Base-by-base conservation (phyloP, 2,113 vertebrate genomes). In the Coptodon bakossiorum region DNA sequence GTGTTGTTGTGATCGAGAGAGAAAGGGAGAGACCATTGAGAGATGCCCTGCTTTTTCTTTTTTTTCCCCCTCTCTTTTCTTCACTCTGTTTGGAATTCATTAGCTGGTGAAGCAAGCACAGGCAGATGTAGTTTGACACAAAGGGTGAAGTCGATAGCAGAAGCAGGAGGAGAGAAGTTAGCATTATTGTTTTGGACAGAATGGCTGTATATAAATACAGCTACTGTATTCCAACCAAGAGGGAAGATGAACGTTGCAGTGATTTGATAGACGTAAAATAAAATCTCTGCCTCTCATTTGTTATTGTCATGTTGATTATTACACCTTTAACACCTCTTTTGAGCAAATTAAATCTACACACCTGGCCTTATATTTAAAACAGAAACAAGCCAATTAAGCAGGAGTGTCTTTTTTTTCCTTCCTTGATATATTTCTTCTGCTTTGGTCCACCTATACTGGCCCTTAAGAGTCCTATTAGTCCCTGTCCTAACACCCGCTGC, bases 1-100 rank as follows among this genome's bases (percentile, higher is more conserved):
- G 97, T 97, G 97, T 97, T 97, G 97, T 98, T 97, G 96, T 97
- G 97, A 97, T 97, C 94, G 96, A 95, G 96, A 89, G 96, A 97
- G 96, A 96, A 59, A 90, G 85, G 71, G 81, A 59, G 87, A 90
- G 93, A 89, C 90, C 88, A 88, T 57, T 53, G 91, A 90, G 90
- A 91, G 91, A 92, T 92, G 89, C 78, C 85, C 90, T 91, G 85
- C 61, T 86, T 91, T 85, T 85, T 24, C 87, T 79, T 45, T 48
- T 84, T 19, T 40, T 7, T 9, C 50, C 43, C 5, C 14, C 27
- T 79, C 56, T 24, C 29, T 82, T 73, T 79, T 71, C 86, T 86
- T 90, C 82, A 83, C 83, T 85, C 86, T 97, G 96, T 97, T 97
- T 97, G 95, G 96, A 97, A 98, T 98, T 98, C 97, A 98, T 98